Base-by-base conservation (phyloP, 2,797 vertebrate genomes). In the Acipenser oxyrinchus region DNA sequence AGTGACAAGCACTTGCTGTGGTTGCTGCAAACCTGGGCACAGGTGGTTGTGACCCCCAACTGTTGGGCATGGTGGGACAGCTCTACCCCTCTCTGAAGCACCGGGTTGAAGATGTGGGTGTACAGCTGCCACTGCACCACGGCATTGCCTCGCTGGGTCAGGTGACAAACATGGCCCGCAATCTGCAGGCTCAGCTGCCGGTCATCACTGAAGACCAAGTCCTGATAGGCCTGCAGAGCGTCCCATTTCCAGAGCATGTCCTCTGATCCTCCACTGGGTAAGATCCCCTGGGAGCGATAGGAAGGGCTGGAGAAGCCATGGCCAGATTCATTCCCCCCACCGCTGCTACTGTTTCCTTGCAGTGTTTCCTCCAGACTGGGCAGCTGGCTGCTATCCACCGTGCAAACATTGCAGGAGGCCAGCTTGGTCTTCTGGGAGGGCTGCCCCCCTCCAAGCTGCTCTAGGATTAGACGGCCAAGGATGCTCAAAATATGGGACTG, bases 101-200 rank as follows among this genome's bases (percentile, higher is more conserved):
- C 83, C 0, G 93, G 92, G 78, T 91, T 90, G 77, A 97, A 94
- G 77, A 98, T 75, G 72, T 91, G 93, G 57, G 88, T 91, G 77
- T 97, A 99, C 37, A 99, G 82, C 75, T 98, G 96, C 93, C 93
- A 95, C 18, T 95, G 95, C 70, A 99, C 89, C 48, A 95, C 79
- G 3, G 85, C 86, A 73, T 96, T 97, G 71, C 95, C 96, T 73
- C 92, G 89, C 77, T 95, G 87, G 11, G 93, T 92, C 75, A 99
- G 87, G 72, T 86, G 86, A 80, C 94, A 99, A 73, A 98, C 84
- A 64, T 99, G 96, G 71, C 82, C 86, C 13, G 96, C 94, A 9
- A 98, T 83, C 78, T 94, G 95, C 70, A 92, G 73, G 65, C 91
- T 92, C 10, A 82, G 76, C 60, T 91, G 83, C 70, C 85, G 83